Base-by-base conservation (phyloP, 2,113 vertebrate species). In the Takifugu bimaculatus region DNA sequence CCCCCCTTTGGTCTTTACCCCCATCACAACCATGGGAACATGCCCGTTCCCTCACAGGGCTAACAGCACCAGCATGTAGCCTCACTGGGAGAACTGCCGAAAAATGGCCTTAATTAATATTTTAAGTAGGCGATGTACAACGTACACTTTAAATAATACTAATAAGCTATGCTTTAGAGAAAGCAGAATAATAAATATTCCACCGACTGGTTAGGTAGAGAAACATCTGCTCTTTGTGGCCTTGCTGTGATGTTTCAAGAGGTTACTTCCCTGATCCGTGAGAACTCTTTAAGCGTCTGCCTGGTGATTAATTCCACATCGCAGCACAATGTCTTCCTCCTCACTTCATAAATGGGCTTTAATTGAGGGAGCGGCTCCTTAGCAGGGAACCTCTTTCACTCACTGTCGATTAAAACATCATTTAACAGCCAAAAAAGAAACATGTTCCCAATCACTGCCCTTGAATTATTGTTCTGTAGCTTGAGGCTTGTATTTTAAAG, bases 401-500 rank as follows among this genome's bases (percentile, higher is more conserved):
- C 91, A 88, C 82, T 81, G 81, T 3, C 82, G 92, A 95, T 95
- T 95, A 95, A 94, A 94, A 93, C 88, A 91, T 93, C 88, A 93
- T 93, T 97, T 94, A 91, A 91, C 87, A 94, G 92, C 91, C 93
- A 93, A 85, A 96, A 94, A 93, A 95, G 93, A 96, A 96, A 94
- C 93, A 94, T 92, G 93, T 94, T 96, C 93, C 92, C 90, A 93
- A 93, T 94, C 93, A 93, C 90, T 93, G 93, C 92, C 93, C 93
- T 95, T 96, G 93, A 96, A 96, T 97, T 97, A 97, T 96, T 97
- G 94, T 96, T 96, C 93, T 93, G 92, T 96, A 94, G 94, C 97
- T 98, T 90, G 90, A 87, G 96, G 96, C 96, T 92, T 95, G 92
- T 95, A 95, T 96, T 91, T 95, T 95, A 90, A 97, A 95, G 95